A percentile compares a stretch with the other conserved stretches of the same genome.
Evolutionary conservation across 2,113 vertebrate species (phyloP).

Genomic region (Rousettus leschenaultii): DNA sequence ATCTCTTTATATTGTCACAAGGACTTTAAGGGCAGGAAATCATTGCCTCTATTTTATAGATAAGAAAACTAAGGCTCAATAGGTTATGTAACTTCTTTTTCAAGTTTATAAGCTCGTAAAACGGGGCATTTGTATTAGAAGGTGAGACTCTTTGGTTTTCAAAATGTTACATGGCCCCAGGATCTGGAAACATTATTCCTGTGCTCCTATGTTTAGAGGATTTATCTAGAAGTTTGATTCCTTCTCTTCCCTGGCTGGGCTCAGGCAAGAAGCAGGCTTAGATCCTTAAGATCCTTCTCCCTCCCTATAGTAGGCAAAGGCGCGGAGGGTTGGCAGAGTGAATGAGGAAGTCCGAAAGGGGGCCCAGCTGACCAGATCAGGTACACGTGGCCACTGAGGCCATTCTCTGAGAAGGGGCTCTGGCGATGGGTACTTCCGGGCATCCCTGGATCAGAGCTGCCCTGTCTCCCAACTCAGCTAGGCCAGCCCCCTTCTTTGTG

Average conservation of each 20-base stretch:
- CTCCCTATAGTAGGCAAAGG: not conserved
- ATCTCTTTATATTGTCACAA: not conserved
- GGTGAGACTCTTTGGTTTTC: not conserved
- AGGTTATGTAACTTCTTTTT: not conserved
- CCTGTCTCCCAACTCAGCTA: slow-evolving; percentile 45
- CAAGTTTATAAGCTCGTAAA: not conserved
- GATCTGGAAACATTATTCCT: not conserved
- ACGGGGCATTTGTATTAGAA: not conserved
- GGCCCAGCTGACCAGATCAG: not conserved
- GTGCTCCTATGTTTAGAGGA: not conserved
- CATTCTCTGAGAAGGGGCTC: not conserved
- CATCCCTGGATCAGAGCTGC: not conserved
- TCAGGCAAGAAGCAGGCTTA: not conserved
- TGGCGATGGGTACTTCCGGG: not conserved
- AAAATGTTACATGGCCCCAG: not conserved
- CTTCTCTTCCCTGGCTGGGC: not conserved
- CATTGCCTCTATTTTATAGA: not conserved
- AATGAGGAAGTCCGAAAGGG: not conserved
- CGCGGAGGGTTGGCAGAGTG: not conserved
- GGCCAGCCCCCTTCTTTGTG: slow-evolving; percentile 68
- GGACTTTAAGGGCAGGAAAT: not conserved
- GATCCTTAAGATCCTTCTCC: not conserved
- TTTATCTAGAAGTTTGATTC: not conserved
- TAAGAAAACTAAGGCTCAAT: not conserved
- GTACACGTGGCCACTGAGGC: not conserved